Base-by-base conservation (phyloP, 2,113 vertebrate genomes). In the Hemiprocne comata region DNA sequence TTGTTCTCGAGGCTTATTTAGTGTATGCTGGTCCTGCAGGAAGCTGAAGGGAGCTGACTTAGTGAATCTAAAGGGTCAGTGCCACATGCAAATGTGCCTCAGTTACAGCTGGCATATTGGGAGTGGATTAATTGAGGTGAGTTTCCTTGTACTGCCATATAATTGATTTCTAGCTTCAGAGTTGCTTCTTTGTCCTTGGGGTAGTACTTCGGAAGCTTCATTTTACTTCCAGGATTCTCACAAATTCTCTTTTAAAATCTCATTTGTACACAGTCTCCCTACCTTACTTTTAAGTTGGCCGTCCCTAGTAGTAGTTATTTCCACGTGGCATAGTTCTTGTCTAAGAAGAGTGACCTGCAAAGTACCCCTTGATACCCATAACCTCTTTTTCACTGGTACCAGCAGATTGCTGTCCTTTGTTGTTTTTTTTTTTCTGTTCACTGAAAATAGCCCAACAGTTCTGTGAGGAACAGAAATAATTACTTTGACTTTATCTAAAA, bases 141-240 rank as follows among this genome's bases (percentile, higher is more conserved):
- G 48, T 80, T 95, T 95, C 57, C 60, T 88, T 79, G 20, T 70
- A 70, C 38, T 87, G 76, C 64, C 34, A 11, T 70, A 31, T 80
- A 77, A 93, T 83, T 90, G 94, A 88, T 90, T 88, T 94, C 61
- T 77, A 84, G 44, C 38, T 78, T 26, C 34, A 81, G 71, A 84
- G 86, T 74, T 92, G 48, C 61, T 90, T 74, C 60, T 88, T 95
- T 83, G 31, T 70, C 78, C 82, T 95, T 29, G 29, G 81, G 74
- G 66, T 69, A 46, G 50, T 73, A 36, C 60, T 87, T 89, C 31
- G 26, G 71, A 85, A 88, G 53, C 57, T 64, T 81, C 38, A 48
- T 85, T 76, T 94, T 90, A 29, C 83, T 93, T 83, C 55, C 29
- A 51, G 48, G n/a, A 25, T 88, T 90, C 34, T 88, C 14, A 18